Conservation (phyloP, 2,113 vertebrate genomes). For the Myiozetetes cayanensis region DNA sequence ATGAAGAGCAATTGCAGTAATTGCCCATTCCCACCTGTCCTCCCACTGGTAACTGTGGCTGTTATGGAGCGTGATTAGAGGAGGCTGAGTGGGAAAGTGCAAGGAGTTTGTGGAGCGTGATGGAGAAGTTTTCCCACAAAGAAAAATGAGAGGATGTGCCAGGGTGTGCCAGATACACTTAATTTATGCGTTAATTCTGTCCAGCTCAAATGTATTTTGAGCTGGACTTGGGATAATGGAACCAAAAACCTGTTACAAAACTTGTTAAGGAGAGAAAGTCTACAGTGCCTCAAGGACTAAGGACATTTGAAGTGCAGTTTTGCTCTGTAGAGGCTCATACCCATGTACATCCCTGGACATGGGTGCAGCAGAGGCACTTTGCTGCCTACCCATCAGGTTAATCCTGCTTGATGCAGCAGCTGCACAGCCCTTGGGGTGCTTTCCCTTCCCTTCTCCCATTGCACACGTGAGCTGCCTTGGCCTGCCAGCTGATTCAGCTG, state of each 20-base stretch:
- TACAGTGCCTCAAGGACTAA: not conserved
- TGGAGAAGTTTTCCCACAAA: not conserved
- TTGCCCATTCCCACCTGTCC: not conserved
- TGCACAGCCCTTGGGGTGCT: not conserved
- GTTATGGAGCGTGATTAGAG: not conserved
- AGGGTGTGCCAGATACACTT: not conserved
- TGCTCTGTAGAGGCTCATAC: not conserved
- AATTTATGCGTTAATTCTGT: not conserved
- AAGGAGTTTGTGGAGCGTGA: not conserved
- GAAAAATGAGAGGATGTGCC: not conserved
- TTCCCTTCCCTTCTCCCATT: not conserved
- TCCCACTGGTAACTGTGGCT: not conserved
- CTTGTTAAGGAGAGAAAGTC: not conserved
- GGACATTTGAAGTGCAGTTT: not conserved
- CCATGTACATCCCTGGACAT: rapidly evolving
- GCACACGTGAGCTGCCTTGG: not conserved
- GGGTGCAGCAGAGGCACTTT: not conserved
- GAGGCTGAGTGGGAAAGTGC: not conserved
- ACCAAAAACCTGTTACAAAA: not conserved
- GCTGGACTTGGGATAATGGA: not conserved
- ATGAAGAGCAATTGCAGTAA: slow-evolving; percentile 2
- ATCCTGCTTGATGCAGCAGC: not conserved
- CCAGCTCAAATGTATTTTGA: not conserved
- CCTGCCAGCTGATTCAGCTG: not conserved
- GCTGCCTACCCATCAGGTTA: not conserved